A percentile compares a stretch with the other conserved stretches of the same genome.
Evolutionary conservation across 2,888 invertebrate species (phyloP).

Genomic region (Hemicrepidius hirtus): DNA sequence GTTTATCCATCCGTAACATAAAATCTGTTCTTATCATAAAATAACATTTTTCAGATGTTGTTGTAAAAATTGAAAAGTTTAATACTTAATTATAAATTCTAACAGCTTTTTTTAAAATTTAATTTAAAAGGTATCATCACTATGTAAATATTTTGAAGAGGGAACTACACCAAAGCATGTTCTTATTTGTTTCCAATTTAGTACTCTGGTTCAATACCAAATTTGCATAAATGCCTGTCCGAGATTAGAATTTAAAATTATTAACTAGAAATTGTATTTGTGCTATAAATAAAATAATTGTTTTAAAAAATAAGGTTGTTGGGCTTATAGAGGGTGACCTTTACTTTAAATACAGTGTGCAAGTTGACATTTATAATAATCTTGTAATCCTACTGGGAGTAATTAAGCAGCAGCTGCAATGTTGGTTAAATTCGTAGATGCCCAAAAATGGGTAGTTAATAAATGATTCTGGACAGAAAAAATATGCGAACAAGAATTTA

Average conservation of each 20-base stretch:
- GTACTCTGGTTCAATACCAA: constrained; percentile 34
- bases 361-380: constrained; percentile 25
- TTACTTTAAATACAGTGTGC: constrained; percentile 14
- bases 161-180: constrained; percentile 30
- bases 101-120: constrained; percentile 42
- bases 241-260: constrained; percentile 16
- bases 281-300: neutral
- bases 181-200: constrained; percentile 41
- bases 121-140: constrained; percentile 47
- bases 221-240: constrained; percentile 48
- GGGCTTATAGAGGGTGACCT: constrained; percentile 4
- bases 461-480: constrained; percentile 6
- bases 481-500: constrained; percentile 4
- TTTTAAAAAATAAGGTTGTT: neutral
- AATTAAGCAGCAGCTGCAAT: constrained; percentile 25
- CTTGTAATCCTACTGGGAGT: constrained; percentile 12
- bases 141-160: constrained; percentile 46
- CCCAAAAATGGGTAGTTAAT: constrained; percentile 20
- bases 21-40: too few species aligned
- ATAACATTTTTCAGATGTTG: too few species aligned
- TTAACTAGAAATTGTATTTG: neutral
- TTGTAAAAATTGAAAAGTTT: too few species aligned
- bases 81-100: neutral
- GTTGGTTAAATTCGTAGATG: constrained; percentile 14
- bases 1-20: neutral